A percentile compares a stretch with the other conserved stretches of the same genome.
phyloP scores from a whole-genome alignment of 2,797 vertebrate species.

The Phoxinus dragarum region DNA sequence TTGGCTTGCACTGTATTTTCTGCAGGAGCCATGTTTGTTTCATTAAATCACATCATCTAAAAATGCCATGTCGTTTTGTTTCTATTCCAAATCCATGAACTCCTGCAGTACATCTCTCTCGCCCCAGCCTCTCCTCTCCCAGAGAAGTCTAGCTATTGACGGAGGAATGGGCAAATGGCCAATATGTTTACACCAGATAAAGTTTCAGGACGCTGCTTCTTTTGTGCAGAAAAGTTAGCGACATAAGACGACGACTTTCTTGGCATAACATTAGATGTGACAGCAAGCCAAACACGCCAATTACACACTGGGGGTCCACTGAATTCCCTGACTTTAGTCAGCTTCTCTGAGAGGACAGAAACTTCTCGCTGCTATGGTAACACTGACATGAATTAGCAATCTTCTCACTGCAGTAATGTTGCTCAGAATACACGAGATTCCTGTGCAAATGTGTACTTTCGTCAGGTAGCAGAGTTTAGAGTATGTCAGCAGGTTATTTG shows the following conservation, averaged over 20 bases:
- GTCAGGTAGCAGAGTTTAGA: background rate
- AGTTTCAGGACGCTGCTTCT: background rate
- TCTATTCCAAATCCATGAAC: background rate
- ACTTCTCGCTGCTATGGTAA: constrained; percentile 16
- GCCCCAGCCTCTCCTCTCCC: background rate
- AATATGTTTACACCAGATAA: background rate
- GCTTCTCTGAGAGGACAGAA: background rate
- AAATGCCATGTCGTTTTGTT: background rate
- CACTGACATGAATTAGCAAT: constrained; percentile 7
- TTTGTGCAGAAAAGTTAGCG: constrained; percentile 9
- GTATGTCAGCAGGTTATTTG: background rate
- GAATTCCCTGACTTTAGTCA: background rate
- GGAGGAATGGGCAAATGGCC: background rate
- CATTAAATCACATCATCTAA: constrained; percentile 18
- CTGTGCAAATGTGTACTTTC: background rate
- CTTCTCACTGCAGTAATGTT: background rate
- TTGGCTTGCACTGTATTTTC: background rate
- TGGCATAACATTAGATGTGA: background rate
- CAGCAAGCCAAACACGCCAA: constrained; percentile 15
- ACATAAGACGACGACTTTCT: background rate
- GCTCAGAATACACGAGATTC: background rate
- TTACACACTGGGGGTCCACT: background rate
- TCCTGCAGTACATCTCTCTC: background rate
- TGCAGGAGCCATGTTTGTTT: background rate
- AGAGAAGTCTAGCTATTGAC: background rate